These are phyloP conservation scores for Eueremaeus valkanovi DNA, from an alignment of 2,888 invertebrate species.

Conservation along the genomic window DNA sequence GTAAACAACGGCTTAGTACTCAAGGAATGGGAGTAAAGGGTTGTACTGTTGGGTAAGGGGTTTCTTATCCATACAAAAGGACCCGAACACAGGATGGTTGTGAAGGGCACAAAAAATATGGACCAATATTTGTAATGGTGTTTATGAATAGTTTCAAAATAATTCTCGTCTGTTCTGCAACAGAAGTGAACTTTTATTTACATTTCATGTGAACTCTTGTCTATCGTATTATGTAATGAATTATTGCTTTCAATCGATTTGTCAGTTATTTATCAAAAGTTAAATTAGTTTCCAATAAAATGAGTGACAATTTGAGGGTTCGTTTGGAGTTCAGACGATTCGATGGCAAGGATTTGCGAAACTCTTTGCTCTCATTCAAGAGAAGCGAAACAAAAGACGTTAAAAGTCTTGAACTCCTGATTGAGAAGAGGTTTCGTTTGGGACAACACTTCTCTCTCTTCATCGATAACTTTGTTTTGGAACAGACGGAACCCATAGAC, in stretches of 20 bases:
- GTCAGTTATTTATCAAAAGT: not conserved
- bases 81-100: too few species aligned
- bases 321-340: conserved; percentile 4
- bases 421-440: not conserved
- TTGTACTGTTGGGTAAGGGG: too few species aligned
- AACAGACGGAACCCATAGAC: not conserved
- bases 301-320: conserved; percentile 18
- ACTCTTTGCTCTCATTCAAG: conserved; percentile 1
- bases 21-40: too few species aligned
- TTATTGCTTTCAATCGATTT: not conserved
- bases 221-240: too few species aligned
- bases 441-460: not conserved
- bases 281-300: not conserved
- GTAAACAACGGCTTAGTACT: too few species aligned
- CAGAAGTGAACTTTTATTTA: too few species aligned
- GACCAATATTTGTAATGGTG: too few species aligned
- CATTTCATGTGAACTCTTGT: too few species aligned
- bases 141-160: too few species aligned
- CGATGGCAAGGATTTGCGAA: not conserved
- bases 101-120: too few species aligned
- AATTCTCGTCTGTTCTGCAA: too few species aligned
- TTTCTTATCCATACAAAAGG: too few species aligned
- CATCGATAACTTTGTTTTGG: conserved; percentile 28
- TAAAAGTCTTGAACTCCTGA: not conserved
- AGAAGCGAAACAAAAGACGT: not conserved